Base-by-base conservation (phyloP, 2,797 vertebrate species). In the Alauda arvensis region DNA sequence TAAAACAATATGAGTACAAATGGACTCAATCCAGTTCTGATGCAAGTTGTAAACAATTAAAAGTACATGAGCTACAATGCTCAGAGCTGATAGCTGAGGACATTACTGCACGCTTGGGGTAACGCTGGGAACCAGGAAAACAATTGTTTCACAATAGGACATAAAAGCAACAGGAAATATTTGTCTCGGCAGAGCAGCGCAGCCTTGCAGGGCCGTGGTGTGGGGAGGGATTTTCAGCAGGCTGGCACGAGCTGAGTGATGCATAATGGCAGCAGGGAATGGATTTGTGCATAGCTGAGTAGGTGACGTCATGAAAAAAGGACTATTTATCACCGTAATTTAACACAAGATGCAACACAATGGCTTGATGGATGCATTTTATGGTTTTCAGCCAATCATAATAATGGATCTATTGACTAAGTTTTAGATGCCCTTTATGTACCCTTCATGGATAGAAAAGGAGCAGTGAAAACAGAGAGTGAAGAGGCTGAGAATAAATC, bases 321-420 rank as follows among this genome's bases (percentile, higher is more conserved):
- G 94, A 89, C 95, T 95, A 97, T 97, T 97, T 97, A 97, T 97
- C 97, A 97, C 93, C 93, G 83, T 97, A 96, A 97, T 97, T 97
- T 97, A 97, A 91, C 95, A 95, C 92, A 88, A 97, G 96, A 96
- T 96, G 94, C 95, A 96, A 94, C 94, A 96, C 93, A 95, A 86
- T 93, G 94, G 70, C 95, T 96, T 97, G 97, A 97, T 97, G 96
- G 95, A 97, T 97, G 95, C 95, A 93, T 96, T 97, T 97, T 96
- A 97, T 96, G 96, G 96, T 96, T 97, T 97, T 94, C 95, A 97
- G 96, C 96, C 97, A 97, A 97, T 97, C 96, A 96, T 96, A 96
- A 97, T 97, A 97, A 97, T 97, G 96, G 96, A 94, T 94, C 95
- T 97, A 96, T 97, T 97, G 97, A 97, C 96, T 96, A 92, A 96